Conservation (phyloP, 2,113 vertebrate species). For the Pyrgilauda ruficollis region DNA sequence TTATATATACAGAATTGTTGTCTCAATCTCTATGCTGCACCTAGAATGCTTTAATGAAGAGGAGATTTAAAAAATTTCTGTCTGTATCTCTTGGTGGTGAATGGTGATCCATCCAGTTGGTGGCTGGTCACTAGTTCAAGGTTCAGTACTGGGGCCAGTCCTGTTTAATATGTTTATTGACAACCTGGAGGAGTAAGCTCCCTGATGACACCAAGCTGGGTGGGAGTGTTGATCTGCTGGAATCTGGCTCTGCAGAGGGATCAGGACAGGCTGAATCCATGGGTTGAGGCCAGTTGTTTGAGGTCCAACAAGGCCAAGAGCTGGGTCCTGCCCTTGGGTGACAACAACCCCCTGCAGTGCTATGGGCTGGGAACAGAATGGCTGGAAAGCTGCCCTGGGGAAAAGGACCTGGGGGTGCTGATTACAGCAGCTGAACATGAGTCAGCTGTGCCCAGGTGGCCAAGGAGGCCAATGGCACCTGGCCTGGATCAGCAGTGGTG, state of each 20-base stretch:
- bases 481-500: neutral
- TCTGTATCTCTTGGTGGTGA: neutral
- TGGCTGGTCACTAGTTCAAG: no score
- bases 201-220: no score
- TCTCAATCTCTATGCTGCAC: neutral
- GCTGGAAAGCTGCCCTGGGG: neutral
- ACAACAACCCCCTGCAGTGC: neutral
- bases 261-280: neutral
- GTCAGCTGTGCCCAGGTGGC: neutral
- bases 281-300: accelerated
- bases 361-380: neutral
- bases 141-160: neutral
- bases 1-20: neutral
- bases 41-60: neutral
- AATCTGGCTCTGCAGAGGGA: neutral
- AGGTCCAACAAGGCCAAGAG: neutral
- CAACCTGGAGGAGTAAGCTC: neutral
- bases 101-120: neutral
- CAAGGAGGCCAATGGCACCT: neutral
- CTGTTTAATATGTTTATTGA: neutral
- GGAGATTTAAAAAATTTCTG: neutral
- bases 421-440: neutral
- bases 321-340: neutral
- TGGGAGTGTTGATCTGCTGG: neutral
- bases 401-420: neutral